These are phyloP conservation scores for Menidia beryllina DNA, from an alignment of 2,113 vertebrate genomes.

Conservation along the genomic window DNA sequence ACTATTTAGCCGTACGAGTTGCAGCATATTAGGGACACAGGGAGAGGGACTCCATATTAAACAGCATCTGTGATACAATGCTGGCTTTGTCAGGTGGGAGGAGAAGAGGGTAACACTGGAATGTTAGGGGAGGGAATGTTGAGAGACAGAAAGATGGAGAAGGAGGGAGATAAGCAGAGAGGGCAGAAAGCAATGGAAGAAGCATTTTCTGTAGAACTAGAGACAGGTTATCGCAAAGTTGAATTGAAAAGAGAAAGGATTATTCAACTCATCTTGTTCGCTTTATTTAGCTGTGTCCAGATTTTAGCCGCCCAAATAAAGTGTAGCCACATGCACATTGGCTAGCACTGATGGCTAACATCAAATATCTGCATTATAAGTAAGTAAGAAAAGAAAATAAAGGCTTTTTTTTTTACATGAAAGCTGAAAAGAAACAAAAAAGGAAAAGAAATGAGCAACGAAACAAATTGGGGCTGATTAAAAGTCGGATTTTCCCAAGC, in stretches of 20 bases:
- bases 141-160: conserved; percentile 43
- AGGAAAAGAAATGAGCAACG: background rate
- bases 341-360: background rate
- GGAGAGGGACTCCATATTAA: conserved; percentile 73
- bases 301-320: background rate
- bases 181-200: background rate
- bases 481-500: background rate
- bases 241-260: background rate
- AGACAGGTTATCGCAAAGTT: background rate
- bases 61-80: conserved; percentile 75
- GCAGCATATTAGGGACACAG: conserved; percentile 42
- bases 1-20: conserved; percentile 25
- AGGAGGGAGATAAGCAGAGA: conserved; percentile 14
- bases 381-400: background rate
- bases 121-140: conserved; percentile 67
- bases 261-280: too few species aligned
- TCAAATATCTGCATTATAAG: background rate
- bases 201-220: background rate
- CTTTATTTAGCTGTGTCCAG: background rate
- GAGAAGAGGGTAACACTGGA: conserved; percentile 69
- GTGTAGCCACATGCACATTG: background rate
- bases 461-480: background rate
- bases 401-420: background rate
- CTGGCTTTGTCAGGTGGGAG: conserved; percentile 81
- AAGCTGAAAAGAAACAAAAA: background rate